phyloP scores from a whole-genome alignment of 2,113 vertebrate species.

The Micromys minutus region DNA sequence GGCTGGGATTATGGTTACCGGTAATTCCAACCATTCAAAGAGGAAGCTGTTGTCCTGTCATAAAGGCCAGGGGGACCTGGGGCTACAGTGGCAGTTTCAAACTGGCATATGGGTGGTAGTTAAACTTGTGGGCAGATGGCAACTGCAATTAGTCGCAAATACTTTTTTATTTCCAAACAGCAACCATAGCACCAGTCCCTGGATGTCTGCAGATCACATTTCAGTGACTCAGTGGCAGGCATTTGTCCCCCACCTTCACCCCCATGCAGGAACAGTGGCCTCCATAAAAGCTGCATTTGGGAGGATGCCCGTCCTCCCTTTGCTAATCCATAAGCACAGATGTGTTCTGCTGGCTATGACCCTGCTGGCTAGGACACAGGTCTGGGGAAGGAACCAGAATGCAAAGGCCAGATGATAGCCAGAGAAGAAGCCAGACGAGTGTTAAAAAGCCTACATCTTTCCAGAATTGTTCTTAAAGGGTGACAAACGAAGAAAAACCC shows the following conservation, averaged over 20 bases:
- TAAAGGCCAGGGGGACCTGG: neutral
- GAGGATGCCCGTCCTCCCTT: neutral
- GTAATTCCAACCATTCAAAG: neutral
- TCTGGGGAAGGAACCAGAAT: neutral
- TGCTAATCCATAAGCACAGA: neutral
- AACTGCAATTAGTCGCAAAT: constrained; percentile 48
- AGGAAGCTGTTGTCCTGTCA: neutral
- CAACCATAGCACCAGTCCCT: neutral
- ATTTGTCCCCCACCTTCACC: neutral
- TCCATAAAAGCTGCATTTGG: neutral
- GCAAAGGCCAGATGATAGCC: neutral
- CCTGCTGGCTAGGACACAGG: neutral
- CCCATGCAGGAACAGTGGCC: neutral
- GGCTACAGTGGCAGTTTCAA: neutral
- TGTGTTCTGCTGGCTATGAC: neutral
- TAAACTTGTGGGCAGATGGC: constrained; percentile 56
- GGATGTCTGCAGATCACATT: neutral
- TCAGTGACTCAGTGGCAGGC: neutral
- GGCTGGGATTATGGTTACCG: neutral
- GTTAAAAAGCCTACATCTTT: neutral
- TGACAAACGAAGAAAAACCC: neutral
- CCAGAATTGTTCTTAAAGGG: neutral
- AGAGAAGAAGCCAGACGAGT: neutral
- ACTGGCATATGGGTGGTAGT: neutral
- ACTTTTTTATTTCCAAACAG: constrained; percentile 62